Percentiles rank a stretch among this genome's conserved stretches.
Evolutionary conservation across 2,888 invertebrate genomes (phyloP).

Genomic region (Caenorhabditis sp.): DNA sequence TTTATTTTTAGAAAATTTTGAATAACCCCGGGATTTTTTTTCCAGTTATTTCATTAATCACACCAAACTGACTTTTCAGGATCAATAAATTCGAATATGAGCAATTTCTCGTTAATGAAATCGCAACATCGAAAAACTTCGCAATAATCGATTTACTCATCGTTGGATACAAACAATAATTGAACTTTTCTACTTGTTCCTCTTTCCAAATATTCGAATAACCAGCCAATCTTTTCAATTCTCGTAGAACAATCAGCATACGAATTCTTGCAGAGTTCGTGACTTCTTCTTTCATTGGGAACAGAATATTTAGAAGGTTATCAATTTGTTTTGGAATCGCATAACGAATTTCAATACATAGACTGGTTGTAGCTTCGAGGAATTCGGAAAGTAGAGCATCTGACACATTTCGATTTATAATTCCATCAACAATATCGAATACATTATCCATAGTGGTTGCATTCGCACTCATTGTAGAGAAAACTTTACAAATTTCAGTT

Average conservation of each 20-base stretch:
- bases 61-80: conserved; percentile 7
- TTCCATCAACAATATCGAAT: conserved; percentile 22
- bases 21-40: too few species aligned
- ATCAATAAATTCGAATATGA: conserved; percentile 7
- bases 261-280: background rate
- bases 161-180: conserved; percentile 5
- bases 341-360: conserved; percentile 43
- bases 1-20: background rate
- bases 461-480: conserved; percentile 34
- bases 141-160: conserved; percentile 6
- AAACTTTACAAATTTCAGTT: conserved; percentile 11
- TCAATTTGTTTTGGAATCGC: conserved; percentile 43
- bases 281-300: background rate
- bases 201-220: conserved; percentile 52
- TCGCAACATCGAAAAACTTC: conserved; percentile 22
- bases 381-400: conserved; percentile 30
- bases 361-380: conserved; percentile 39
- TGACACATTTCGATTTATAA: conserved; percentile 24
- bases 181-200: conserved; percentile 38
- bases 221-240: conserved; percentile 36
- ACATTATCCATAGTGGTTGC: conserved; percentile 23
- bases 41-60: too few species aligned
- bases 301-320: conserved; percentile 11
- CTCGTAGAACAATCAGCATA: conserved; percentile 15
- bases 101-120: conserved; percentile 15